Evolutionary conservation across 2,888 invertebrate genomes (phyloP), one percentile per base, ranked within the genome.

Genomic region (Cephus rjabovi): DNA sequence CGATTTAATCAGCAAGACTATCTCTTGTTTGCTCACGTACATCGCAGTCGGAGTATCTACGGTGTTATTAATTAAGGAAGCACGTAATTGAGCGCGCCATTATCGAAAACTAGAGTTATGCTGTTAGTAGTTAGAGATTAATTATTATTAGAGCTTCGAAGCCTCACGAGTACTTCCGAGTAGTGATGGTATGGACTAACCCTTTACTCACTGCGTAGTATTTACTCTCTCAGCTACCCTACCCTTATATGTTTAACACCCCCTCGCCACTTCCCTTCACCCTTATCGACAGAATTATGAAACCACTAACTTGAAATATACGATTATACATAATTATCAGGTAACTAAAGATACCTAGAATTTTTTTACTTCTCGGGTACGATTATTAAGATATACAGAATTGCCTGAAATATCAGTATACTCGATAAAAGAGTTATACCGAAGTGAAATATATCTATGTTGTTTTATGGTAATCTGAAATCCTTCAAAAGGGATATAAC

Each of bases 81-180:
- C 80, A 68, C 82, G 81, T 84, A 84, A 84, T 84, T 84, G 80
- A 82, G 81, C 82, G 70, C 79, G 76, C 84, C 83, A 82, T 84
- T 82, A 79, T 81, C 84, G 84, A 83, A 84, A 84, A 81, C 80
- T 82, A 80, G 82, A 84, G 82, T 84, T 84, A 77, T 76, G 80
- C 82, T 75, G 81, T 81, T 83, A 79, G 83, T 83, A 84, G 84
- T 84, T 84, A 71, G 81, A 84, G 81, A 84, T 84, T 84, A 84
- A 84, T 84, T 84, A 84, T 84, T 84, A 84, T 84, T 79, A 82
- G 79, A 81, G 83, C 81, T 79, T 73, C 79, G 80, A 75, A 69
- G 76, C 76, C 83, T 76, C 80, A 68, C 37, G 77, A 75, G 79
- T 79, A 82, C 75, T 78, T 71, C 76, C 77, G 76, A 74, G 78